These are phyloP conservation scores for Coendou prehensilis DNA, from an alignment of 2,797 vertebrate species.

Conservation along the genomic window DNA sequence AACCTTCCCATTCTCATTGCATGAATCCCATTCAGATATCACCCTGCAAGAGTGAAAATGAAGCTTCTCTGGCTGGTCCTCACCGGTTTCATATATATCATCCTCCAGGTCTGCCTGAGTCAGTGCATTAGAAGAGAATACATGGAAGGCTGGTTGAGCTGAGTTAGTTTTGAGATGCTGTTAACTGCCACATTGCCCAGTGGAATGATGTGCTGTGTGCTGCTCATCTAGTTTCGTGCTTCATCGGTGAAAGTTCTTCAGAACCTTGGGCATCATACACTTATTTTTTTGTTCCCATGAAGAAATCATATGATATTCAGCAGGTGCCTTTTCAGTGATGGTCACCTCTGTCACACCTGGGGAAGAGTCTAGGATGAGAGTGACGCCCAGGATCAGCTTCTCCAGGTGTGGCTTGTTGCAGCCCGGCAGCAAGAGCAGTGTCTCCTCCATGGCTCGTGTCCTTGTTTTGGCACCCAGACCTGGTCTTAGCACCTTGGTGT, in stretches of 20 bases:
- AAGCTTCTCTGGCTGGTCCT: conserved; percentile 89
- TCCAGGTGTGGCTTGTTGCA: not conserved
- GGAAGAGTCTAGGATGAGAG: not conserved
- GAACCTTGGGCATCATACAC: conserved; percentile 95
- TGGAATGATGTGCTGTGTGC: not conserved
- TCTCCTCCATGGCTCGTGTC: not conserved
- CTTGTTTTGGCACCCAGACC: not conserved
- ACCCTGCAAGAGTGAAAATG: conserved; percentile 95
- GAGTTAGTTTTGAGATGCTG: not conserved
- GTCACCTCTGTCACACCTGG: not conserved
- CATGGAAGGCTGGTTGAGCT: not conserved
- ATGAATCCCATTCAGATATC: conserved; percentile 96
- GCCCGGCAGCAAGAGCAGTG: not conserved
- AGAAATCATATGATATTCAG: not conserved
- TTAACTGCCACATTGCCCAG: not conserved
- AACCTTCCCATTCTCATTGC: conserved; percentile 95
- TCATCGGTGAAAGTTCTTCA: conserved; percentile 97
- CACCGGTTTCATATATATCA: conserved; percentile 84
- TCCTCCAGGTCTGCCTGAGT: not conserved
- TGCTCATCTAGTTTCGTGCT: conserved; percentile 93
- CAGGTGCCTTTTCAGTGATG: not conserved
- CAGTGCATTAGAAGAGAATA: not conserved
- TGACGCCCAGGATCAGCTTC: not conserved
- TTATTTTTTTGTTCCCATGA: conserved; percentile 89
- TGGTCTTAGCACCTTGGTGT: not conserved